Percentiles rank a stretch among this genome's conserved stretches.
Conservation (phyloP, 2,888 invertebrate species). For the Coremacera marginata region DNA sequence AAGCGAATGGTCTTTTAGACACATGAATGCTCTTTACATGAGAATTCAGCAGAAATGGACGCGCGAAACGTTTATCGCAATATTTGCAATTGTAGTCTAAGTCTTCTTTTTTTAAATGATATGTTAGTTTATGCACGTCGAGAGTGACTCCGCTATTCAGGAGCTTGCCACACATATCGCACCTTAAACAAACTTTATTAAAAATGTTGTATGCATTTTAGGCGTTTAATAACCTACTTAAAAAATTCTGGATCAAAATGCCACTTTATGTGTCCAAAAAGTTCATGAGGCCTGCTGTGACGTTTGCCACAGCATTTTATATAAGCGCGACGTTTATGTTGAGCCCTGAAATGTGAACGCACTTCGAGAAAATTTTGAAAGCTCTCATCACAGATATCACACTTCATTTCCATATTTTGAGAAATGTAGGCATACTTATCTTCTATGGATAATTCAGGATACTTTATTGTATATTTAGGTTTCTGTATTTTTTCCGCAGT, state of each 20-base stretch:
- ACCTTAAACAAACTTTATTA: constrained; percentile 38
- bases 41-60: constrained; percentile 45
- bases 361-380: constrained; percentile 56
- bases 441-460: not conserved
- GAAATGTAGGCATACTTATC: constrained; percentile 42
- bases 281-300: constrained; percentile 55
- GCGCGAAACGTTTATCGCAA: constrained; percentile 46
- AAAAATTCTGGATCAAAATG: constrained; percentile 49
- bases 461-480: not conserved
- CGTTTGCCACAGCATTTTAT: constrained; percentile 60
- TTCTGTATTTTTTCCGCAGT: not conserved
- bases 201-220: too few species aligned
- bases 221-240: not conserved
- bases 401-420: constrained; percentile 54
- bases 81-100: constrained; percentile 43
- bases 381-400: constrained; percentile 58
- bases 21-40: constrained; percentile 44
- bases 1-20: constrained; percentile 44
- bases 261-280: constrained; percentile 61
- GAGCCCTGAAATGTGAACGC: constrained; percentile 56
- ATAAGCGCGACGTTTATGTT: constrained; percentile 59
- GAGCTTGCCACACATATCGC: constrained; percentile 45
- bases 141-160: constrained; percentile 44
- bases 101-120: constrained; percentile 45
- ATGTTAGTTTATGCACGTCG: constrained; percentile 43